Evolutionary conservation across 2,797 vertebrate species (phyloP).

Genomic region (Lophotriccus pileatus): DNA sequence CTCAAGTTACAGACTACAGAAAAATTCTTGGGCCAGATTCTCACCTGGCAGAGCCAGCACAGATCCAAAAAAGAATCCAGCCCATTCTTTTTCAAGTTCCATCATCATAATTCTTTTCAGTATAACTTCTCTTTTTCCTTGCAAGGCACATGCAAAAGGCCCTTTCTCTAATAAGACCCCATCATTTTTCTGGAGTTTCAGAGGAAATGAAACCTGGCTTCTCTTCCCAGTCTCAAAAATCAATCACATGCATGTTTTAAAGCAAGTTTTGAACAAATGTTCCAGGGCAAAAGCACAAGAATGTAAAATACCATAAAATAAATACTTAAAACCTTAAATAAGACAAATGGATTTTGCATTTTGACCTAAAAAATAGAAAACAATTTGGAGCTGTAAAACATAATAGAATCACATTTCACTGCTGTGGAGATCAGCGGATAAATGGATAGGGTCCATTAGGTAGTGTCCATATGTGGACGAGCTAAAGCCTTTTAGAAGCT

Average conservation of each 20-base stretch:
- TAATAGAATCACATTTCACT: constrained; percentile 41
- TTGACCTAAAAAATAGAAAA: constrained; percentile 46
- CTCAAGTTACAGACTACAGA: not conserved
- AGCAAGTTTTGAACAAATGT: constrained; percentile 31
- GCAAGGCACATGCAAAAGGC: not conserved
- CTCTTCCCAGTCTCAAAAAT: constrained; percentile 34
- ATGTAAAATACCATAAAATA: constrained; percentile 46
- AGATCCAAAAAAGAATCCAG: not conserved
- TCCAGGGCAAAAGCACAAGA: constrained; percentile 17
- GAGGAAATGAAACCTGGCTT: constrained; percentile 29
- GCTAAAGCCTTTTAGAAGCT: constrained; percentile 55
- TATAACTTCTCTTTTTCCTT: not conserved
- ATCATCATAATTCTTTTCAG: not conserved
- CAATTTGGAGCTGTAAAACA: constrained; percentile 44
- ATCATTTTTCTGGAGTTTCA: not conserved
- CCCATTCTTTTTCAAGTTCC: not conserved
- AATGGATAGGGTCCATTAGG: constrained; percentile 43
- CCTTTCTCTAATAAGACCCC: not conserved
- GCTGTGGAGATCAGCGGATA: constrained; percentile 29
- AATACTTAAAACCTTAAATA: constrained; percentile 59
- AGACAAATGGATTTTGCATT: constrained; percentile 42
- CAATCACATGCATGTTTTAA: not conserved
- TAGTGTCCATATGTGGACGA: not conserved
- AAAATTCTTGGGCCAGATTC: not conserved
- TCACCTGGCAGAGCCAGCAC: not conserved